phyloP scores from a whole-genome alignment of 2,113 vertebrate species.

The Chaetorhynchus papuensis region DNA sequence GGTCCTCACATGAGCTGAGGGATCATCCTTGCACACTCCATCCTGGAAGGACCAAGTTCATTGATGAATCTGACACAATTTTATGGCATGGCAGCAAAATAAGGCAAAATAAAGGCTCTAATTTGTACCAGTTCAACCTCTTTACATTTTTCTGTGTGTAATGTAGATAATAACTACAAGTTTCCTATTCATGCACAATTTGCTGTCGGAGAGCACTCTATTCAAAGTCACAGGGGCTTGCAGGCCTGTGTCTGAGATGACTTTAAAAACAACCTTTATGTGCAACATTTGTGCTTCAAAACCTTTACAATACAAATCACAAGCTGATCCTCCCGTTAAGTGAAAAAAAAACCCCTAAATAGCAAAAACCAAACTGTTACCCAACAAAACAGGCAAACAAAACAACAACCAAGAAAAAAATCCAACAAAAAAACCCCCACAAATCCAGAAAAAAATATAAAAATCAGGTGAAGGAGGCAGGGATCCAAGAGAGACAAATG shows the following conservation, averaged over 20 bases:
- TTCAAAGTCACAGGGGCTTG: fast-evolving
- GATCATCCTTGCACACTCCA: neutral
- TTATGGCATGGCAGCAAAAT: neutral
- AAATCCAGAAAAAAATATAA: neutral
- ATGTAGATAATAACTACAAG: neutral
- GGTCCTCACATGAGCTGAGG: neutral
- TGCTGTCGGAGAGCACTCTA: neutral
- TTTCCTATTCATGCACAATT: neutral
- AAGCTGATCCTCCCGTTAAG: neutral
- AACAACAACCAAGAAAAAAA: neutral
- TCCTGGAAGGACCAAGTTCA: neutral
- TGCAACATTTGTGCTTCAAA: neutral
- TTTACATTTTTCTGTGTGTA: neutral
- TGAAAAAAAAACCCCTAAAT: neutral
- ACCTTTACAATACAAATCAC: neutral
- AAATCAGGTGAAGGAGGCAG: neutral
- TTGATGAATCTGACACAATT: fast-evolving
- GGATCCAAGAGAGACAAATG: fast-evolving
- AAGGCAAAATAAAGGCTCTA: neutral
- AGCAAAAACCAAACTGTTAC: neutral
- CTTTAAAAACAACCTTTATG: neutral
- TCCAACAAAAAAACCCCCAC: fast-evolving
- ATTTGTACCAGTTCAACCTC: too few relatives aligned
- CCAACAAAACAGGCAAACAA: neutral
- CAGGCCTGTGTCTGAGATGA: neutral